Evolutionary conservation across 2,113 vertebrate species (phyloP).

Genomic region (Eonycteris spelaea): DNA sequence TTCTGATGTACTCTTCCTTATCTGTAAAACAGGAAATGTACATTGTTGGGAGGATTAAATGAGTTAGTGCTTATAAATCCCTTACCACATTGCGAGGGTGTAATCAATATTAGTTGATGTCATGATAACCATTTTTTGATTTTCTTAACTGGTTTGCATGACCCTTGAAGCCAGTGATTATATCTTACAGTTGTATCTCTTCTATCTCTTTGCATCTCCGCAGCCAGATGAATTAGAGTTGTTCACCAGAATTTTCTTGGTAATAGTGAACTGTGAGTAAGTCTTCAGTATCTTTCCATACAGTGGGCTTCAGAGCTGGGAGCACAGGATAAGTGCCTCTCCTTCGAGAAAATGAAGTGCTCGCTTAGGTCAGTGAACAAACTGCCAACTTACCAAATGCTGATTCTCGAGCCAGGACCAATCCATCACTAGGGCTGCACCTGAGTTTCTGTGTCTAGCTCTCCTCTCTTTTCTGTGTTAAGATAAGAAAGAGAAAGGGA

Average conservation of each 20-base stretch:
- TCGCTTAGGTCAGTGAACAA: not conserved
- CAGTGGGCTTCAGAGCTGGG: not conserved
- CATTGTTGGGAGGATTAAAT: not conserved
- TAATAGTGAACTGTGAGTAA: not conserved
- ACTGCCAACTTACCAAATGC: not conserved
- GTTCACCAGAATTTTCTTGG: not conserved
- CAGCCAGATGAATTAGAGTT: not conserved
- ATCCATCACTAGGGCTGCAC: not conserved
- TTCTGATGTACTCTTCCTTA: not conserved
- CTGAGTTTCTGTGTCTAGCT: not conserved
- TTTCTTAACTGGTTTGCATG: not conserved
- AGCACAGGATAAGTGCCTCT: not conserved
- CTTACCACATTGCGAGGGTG: not conserved
- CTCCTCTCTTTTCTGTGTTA: not conserved
- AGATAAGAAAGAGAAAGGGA: not conserved
- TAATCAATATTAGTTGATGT: not conserved
- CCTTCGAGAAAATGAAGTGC: not conserved
- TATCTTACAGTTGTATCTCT: not conserved
- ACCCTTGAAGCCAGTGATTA: not conserved
- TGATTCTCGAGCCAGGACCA: not conserved
- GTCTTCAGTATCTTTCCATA: not conserved
- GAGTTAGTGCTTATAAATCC: not conserved
- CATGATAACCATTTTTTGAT: not conserved
- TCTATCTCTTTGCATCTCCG: not conserved
- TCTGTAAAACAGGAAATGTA: not conserved